Evolutionary conservation across 37 sponge, comb jelly and placozoan species (phyloP).

Genomic region (Hexactinellida sp.): DNA sequence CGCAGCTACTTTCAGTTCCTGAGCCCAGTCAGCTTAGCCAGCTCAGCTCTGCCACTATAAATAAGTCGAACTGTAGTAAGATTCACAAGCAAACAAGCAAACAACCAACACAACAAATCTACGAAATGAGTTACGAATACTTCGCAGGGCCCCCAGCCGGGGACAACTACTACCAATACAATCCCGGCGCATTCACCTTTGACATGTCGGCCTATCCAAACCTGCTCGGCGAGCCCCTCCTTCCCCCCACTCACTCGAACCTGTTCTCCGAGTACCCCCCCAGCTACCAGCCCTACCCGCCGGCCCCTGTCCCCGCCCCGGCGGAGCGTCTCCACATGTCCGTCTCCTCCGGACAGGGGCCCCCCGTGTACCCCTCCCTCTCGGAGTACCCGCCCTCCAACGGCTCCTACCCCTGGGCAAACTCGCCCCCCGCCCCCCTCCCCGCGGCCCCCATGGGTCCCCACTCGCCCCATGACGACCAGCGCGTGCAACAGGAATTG

Average conservation of each 20-base stretch:
- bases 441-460: neutral
- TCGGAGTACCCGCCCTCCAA: neutral
- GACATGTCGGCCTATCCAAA: neutral
- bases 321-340: neutral
- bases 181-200: neutral
- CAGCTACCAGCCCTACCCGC: neutral
- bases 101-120: neutral
- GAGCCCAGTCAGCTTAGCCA: too few species aligned
- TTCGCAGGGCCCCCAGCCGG: neutral
- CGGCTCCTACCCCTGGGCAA: neutral
- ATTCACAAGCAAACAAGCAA: too few species aligned
- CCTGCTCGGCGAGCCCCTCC: neutral
- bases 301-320: neutral
- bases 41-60: too few species aligned
- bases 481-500: neutral
- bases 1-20: too few species aligned
- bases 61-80: too few species aligned
- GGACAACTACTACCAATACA: neutral
- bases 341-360: neutral
- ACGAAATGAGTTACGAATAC: neutral
- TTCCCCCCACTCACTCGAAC: neutral
- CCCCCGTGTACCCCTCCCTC: neutral
- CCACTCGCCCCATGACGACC: neutral
- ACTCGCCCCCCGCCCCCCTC: neutral
- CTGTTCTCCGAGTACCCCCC: neutral